Evolutionary conservation across 2,888 invertebrate genomes (phyloP), one percentile per base, ranked within the genome.

Genomic region (Frankliniella intonsa): DNA sequence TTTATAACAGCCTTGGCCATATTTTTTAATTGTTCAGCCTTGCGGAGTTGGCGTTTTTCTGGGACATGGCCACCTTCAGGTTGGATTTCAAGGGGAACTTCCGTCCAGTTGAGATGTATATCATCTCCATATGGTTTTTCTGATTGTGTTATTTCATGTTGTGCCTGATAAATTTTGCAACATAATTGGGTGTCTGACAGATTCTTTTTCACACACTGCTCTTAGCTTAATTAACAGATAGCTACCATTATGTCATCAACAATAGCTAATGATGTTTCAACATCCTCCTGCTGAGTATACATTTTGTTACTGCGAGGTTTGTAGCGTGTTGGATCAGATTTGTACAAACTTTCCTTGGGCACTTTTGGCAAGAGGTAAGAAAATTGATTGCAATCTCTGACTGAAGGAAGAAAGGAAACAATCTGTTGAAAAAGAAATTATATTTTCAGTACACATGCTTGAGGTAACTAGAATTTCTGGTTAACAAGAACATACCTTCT

Each of bases 21-120:
- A 87, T 95, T 97, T 88, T 96, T 94, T 69, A 98, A 87, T 87
- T 98, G 98, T 85, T 96, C 92, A 62, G 94, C 93, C 89, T 98
- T 98, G 81, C 96, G 90, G 25, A 90, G 88, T 12, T 94, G 90
- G 82, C 97, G 91, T 50, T 91, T 90, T 84, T 90, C 89, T 0
- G 97, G 97, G 82, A 97, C 88, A 80, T 94, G 92, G 0, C 96
- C 96, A 83, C 93, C 93, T 85, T 90, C 90, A 9, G 96, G 97
- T 86, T 93, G 93, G 0, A 93, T 93, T 19, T 93, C 92, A 65
- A 90, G 88, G 0, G 97, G 96, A 81, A 97, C 90, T 22, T 89
- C 86, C 10, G 89, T 87, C 96, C 97, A 97, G 85, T 93, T 89
- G 82, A 95, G 90, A 17, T 85, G 83, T 7, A 89, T 83, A 38